Percentiles rank a stretch among this genome's conserved stretches.
Evolutionary conservation across 2,888 invertebrate genomes (phyloP).

Genomic region (Trisateles emortualis): DNA sequence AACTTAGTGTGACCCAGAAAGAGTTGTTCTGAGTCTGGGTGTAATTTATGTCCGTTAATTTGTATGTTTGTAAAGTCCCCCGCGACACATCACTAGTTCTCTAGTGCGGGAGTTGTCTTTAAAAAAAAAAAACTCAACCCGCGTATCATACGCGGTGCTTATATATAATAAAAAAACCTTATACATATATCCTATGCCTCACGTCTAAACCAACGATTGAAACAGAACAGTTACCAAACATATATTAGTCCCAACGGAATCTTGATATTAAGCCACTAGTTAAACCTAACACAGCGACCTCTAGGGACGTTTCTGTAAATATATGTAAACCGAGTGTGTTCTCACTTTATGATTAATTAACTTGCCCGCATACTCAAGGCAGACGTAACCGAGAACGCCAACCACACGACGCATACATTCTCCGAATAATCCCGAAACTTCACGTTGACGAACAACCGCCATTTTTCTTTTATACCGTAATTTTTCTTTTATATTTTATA

Average conservation of each 20-base stretch:
- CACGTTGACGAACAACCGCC: neutral
- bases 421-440: neutral
- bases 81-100: too few relatives aligned
- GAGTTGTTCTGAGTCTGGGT: too few relatives aligned
- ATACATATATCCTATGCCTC: too few relatives aligned
- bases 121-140: too few relatives aligned
- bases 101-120: too few relatives aligned
- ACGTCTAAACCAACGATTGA: neutral
- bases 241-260: neutral
- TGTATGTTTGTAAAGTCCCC: too few relatives aligned
- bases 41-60: too few relatives aligned
- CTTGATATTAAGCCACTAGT: neutral
- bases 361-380: neutral
- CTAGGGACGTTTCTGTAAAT: neutral
- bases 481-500: slow-evolving; percentile 10
- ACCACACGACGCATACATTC: slow-evolving; percentile 5
- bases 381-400: neutral
- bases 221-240: neutral
- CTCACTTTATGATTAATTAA: neutral
- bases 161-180: too few relatives aligned
- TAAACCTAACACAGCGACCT: neutral
- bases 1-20: too few relatives aligned
- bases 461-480: neutral
- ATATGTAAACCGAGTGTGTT: neutral
- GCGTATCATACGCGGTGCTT: too few relatives aligned